A percentile compares a stretch with the other conserved stretches of the same genome.
Evolutionary conservation across 2,113 vertebrate species (phyloP).

Genomic region (Gadus chalcogrammus): DNA sequence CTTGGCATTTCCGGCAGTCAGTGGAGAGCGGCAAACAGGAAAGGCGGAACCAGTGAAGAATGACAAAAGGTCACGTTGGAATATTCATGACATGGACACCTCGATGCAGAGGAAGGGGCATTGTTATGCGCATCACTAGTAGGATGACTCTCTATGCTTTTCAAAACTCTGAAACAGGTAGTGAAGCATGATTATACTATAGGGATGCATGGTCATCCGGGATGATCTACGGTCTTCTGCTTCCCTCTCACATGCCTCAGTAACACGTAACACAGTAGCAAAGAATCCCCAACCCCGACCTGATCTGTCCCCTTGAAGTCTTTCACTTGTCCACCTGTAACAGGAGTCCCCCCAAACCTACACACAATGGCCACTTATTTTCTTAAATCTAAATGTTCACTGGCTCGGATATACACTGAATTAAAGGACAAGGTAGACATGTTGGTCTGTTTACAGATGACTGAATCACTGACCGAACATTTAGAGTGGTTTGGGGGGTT

Average conservation of each 20-base stretch:
- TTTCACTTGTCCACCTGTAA: no score
- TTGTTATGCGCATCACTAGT: no score
- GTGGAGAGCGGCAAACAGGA: neutral
- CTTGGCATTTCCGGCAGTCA: neutral
- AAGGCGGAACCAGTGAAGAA: neutral
- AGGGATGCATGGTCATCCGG: no score
- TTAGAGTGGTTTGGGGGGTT: no score
- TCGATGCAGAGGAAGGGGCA: neutral
- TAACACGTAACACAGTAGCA: no score
- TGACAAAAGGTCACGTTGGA: neutral
- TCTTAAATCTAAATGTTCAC: neutral
- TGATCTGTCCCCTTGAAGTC: no score
- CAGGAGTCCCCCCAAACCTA: neutral
- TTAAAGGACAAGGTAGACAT: neutral
- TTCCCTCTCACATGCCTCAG: no score
- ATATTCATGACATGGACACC: neutral
- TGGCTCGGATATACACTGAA: neutral
- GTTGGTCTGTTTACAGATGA: neutral
- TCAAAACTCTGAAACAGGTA: no score
- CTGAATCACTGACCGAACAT: neutral
- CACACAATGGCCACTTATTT: neutral
- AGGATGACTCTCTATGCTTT: no score
- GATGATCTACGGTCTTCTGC: no score
- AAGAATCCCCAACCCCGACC: no score
- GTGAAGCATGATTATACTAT: no score